Base-by-base conservation (phyloP, 2,113 vertebrate genomes). In the Canis aureus region DNA sequence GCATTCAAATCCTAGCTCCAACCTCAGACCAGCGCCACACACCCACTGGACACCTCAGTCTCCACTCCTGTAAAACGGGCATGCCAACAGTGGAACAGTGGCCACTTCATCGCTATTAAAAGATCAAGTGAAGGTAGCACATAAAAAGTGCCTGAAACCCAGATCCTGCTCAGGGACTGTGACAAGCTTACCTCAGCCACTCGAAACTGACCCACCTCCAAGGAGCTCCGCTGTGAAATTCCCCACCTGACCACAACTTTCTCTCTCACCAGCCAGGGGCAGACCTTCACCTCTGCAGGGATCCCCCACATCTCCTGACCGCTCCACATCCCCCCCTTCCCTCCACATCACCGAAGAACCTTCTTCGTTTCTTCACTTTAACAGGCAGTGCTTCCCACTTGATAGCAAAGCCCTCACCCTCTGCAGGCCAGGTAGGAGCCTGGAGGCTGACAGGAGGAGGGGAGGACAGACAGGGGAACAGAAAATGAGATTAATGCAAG, bases 181-280 rank as follows among this genome's bases (percentile, higher is more conserved):
- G 17, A 29, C 19, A 11, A 15, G 78, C 73, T 8, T 43, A 20
- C 3, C 82, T 53, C 90, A n/a, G 20, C 25, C 89, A 6, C 59
- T 91, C 9, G 22, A 60, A 79, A 73, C 29, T 1, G 1, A 3
- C 23, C 51, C 27, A 80, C 43, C 15, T 23, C 81, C 35, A n/a
- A 71, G 69, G 38, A 87, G 23, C 71, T 66, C 19, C 20, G 11
- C 13, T 15, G 38, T 20, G n/a, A 79, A 96, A 94, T 73, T 69
- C 55, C 97, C 96, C 89, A 32, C 85, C 66, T 60, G 60, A 89
- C 95, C 92, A 67, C 85, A 93, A 35, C 96, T 93, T 89, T 94
- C 84, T 51, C 20, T 53, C 91, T 93, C 64, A 15, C 25, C 55
- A 59, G 43, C 23, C 19, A n/a, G 16, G 49, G 84, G 35, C 32